phyloP scores from a whole-genome alignment of 2,113 vertebrate species.

The Chaenogobius annularis region DNA sequence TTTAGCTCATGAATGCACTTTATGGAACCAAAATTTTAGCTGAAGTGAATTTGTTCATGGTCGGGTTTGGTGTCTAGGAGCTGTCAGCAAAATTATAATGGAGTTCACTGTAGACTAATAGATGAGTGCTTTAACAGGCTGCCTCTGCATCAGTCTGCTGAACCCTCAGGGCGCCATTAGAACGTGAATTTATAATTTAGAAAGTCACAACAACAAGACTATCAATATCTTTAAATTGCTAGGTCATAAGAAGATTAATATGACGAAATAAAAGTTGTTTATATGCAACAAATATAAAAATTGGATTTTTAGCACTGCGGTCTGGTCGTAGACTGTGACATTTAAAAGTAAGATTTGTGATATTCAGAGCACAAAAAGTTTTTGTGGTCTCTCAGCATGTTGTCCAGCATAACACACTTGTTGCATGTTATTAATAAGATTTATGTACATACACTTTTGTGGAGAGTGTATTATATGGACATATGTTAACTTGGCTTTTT shows the following conservation, averaged over 20 bases:
- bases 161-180: not conserved
- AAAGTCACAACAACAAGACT: not conserved
- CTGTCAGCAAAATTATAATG: conserved; percentile 9
- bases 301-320: not conserved
- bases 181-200: not conserved
- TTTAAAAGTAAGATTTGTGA: not conserved
- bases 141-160: not conserved
- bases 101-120: not conserved
- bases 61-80: not conserved
- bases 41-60: not conserved
- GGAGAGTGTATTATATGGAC: no score
- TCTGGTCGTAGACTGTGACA: not conserved
- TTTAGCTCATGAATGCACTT: not conserved
- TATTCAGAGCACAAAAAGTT: not conserved
- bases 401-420: no score
- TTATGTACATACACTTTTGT: no score
- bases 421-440: no score
- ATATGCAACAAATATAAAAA: not conserved
- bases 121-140: not conserved
- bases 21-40: not conserved
- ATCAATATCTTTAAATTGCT: not conserved
- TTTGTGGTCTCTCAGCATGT: no score
- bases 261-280: conserved; percentile 2
- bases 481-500: no score
- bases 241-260: not conserved